Base-by-base conservation (phyloP, 64 coral and sea anemone species). In the Cladopsammia gracilis region DNA sequence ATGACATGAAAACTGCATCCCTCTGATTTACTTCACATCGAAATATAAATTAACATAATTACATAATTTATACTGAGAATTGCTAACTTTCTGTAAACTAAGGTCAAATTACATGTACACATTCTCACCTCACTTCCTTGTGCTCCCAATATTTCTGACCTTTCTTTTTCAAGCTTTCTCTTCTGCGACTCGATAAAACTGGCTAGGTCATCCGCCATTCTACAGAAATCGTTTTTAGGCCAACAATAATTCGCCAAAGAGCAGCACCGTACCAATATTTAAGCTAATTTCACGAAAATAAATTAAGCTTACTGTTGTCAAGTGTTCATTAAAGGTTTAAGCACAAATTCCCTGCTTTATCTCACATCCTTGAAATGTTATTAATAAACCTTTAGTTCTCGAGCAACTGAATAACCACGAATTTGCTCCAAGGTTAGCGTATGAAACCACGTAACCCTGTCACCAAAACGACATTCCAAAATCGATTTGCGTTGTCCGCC, bases 181-280 rank as follows among this genome's bases (percentile, higher is more conserved):
- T 96, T 96, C 72, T 96, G 95, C 47, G 80, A 89, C 84, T 96
- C 91, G 47, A 96, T 96, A 82, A 96, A 96, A 47, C 92, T 96
- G 74, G 95, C 89, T 26, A 96, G 78, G 34, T 96, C 95, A 68
- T 96, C 95, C 24, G 78, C 95, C 95, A 96, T 96, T 89, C 4
- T 64, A 62, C 13, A 84, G 1, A 66, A 67, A 18, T 84, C 3
- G 23, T 89, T 46, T 45, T 56, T 14, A 67, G 2, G 6, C 11
- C 71, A 76, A 25, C 65, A 73, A 13, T 66, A 10, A 25, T 16
- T 48, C 9, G 13, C 22, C 3, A 58, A 79, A 57, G 24, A 61
- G 8, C 44, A n/a, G 3, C 62, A 84, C 2, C 10, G 34, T 20
- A 4, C 13, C 12, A 75, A 75, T 71, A n/a, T n/a, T n/a, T n/a